Evolutionary conservation across 1,140 invertebrate genomes (phyloP), one percentile per base, ranked within the genome.

Genomic region (Trichomalopsis sarcophagae): DNA sequence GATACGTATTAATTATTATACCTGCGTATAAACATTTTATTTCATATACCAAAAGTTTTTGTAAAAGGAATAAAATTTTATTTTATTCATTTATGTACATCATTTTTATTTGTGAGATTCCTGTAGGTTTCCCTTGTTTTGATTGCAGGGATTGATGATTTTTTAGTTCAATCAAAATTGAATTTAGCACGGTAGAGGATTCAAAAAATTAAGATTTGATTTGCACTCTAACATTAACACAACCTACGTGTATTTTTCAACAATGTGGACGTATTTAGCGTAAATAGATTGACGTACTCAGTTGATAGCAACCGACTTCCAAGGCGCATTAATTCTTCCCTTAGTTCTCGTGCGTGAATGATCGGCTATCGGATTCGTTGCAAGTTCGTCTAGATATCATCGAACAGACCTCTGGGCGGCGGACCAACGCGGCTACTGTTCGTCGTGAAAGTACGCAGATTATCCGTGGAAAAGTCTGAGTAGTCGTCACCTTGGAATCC

Each of bases 361-460:
- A 6, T 21, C 21, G 17, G 21, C 55, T 62, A 62, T 62, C 55
- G 4, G 5, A 62, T 62, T 62, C 55, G 21, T 62, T 62, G 17
- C 17, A 62, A 62, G 7, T 73, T 33, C 4, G 33, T 87, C 94
- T 93, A 96, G 80, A 97, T 96, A 92, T 98, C 97, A 92, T 98
- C 97, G 89, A 98, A 98, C 78, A 98, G 95, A 74, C 97, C 96
- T 86, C 95, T 93, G 0, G 96, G 97, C 0, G 97, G 96, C 78
- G 94, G 94, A 5, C 95, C 95, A 74, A 95, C 94, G 11, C 91
- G 90, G 86, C 85, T 92, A 27, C 89, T 89, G 69, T 89, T 90
- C 5, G 85, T 87, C 13, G 89, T 87, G 76, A 89, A 92, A 27
- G 90, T 84, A 82, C 84, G 89, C 79, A 89, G 40, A 66, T 89